Conservation (phyloP, 2,797 vertebrate genomes). For the Hirundo rustica region DNA sequence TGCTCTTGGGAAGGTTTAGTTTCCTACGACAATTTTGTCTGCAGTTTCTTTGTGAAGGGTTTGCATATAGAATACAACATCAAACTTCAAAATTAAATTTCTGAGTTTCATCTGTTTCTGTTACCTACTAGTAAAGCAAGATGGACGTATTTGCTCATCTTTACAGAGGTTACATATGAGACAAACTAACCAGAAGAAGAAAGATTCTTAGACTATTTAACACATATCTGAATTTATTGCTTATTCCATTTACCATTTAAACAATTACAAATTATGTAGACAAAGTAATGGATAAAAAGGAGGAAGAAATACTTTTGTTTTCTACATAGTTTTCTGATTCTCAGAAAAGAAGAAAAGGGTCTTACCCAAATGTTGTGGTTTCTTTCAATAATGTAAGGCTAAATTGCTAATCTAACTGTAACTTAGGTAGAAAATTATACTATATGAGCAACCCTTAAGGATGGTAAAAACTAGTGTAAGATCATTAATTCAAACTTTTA, state of each 20-base stretch:
- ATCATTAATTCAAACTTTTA: neutral
- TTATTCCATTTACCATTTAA: neutral
- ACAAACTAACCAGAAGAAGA: neutral
- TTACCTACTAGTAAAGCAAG: neutral
- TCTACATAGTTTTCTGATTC: neutral
- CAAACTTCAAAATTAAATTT: neutral
- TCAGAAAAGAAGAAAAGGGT: neutral
- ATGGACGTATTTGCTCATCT: neutral
- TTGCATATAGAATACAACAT: neutral
- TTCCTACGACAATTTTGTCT: neutral
- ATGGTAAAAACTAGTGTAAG: neutral
- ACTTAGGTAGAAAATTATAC: neutral
- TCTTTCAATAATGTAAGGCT: neutral
- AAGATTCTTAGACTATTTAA: neutral
- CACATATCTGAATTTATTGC: neutral
- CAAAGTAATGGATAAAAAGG: neutral
- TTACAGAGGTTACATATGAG: neutral
- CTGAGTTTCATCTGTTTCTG: neutral
- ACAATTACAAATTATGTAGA: neutral
- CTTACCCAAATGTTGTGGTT: neutral
- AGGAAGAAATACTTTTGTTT: neutral
- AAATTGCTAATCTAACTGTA: neutral
- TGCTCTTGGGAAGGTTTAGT: neutral
- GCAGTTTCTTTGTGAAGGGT: neutral
- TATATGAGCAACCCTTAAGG: neutral